Conservation (phyloP, 2,113 vertebrate genomes). For the Pomatorhinus ruficollis region DNA sequence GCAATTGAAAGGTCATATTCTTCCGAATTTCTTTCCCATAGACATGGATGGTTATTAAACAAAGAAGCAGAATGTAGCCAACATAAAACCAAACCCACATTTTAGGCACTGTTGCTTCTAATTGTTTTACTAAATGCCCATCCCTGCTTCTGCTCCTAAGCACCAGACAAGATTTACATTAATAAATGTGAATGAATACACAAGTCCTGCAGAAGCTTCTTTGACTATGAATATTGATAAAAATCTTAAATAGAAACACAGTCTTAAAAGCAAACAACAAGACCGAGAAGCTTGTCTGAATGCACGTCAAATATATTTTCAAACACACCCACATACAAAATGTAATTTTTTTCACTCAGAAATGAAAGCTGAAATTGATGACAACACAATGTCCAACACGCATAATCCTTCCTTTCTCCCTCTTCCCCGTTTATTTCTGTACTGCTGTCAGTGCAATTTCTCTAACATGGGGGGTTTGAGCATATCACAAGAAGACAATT, state of each 20-base stretch:
- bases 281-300: not conserved
- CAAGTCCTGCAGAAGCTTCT: not conserved
- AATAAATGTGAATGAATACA: not conserved
- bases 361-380: not conserved
- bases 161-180: not conserved
- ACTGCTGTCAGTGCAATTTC: not conserved
- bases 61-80: not conserved
- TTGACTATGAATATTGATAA: not conserved
- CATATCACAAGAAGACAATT: not conserved
- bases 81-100: not conserved
- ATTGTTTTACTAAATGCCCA: not conserved
- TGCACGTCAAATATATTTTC: not conserved
- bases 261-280: not conserved
- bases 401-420: not conserved
- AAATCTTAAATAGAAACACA: not conserved
- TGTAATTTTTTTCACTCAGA: not conserved
- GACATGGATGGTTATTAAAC: not conserved
- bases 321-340: not conserved
- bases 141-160: not conserved
- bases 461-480: not conserved
- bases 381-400: not conserved
- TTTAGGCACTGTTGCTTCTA: not conserved
- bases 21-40: not conserved
- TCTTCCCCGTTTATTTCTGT: not conserved
- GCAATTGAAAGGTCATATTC: constrained; percentile 9